Base-by-base conservation (phyloP, 2,113 vertebrate genomes). In the Phrynosoma platyrhinos region DNA sequence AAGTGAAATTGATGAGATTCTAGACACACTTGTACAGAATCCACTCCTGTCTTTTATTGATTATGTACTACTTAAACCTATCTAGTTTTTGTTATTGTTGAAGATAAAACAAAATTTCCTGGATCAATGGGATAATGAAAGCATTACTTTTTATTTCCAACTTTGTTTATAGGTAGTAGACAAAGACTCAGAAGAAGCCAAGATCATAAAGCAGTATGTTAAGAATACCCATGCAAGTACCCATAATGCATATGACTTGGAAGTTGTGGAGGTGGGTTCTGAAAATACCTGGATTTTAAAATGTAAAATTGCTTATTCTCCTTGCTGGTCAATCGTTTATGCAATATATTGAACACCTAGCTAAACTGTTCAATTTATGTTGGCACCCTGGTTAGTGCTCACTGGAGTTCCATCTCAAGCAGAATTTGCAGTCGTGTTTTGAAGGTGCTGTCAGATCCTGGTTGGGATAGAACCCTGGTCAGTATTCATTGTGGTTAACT, bases 141-240 rank as follows among this genome's bases (percentile, higher is more conserved):
- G 9, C 21, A 71, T 9, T 52, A 71, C 84, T 16, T 32, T n/a
- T 23, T 1, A 87, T 93, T 68, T 62, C 23, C n/a, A 25, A 91
- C n/a, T 85, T 87, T 71, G 55, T 62, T 53, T 83, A 40, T 92
- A 99, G 99, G 98, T 99, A 92, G 96, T 99, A 92, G 98, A 98
- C 94, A 98, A 97, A 92, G 95, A 95, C 62, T 97, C 98, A 1
- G 93, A 97, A 36, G 99, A 99, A 95, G 98, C 98, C 9, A 96
- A 98, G 91, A 94, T 98, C 91, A 98, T 99, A 92, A 90, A 93
- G 69, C 97, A 99, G 27, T 99, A 99, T 0, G 99, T 99, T 40
- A 98, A 98, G 96, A 99, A 99, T 94, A 99, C 99, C 14, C 99
- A 99, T 0, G 99, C 99, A 2, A 98, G 98, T 89, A 99, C 99